Percentiles rank a stretch among this genome's conserved stretches.
phyloP scores from a whole-genome alignment of 2,797 vertebrate genomes.

The Melopsittacus undulatus region DNA sequence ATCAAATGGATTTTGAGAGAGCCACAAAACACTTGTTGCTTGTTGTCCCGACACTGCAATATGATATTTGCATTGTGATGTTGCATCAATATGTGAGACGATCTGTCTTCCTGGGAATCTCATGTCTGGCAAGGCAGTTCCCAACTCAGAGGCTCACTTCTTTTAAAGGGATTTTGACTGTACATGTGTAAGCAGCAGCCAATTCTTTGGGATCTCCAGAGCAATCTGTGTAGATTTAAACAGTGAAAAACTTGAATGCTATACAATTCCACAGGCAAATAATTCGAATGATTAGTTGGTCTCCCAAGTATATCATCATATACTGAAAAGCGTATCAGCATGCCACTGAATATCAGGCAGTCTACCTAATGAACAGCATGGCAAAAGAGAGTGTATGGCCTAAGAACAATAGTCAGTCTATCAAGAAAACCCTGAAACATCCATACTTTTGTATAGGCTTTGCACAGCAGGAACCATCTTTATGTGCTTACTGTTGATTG shows the following conservation, averaged over 20 bases:
- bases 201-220: slow-evolving; percentile 53
- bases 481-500: slow-evolving; percentile 14
- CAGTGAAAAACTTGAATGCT: slow-evolving; percentile 39
- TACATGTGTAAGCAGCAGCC: slow-evolving; percentile 36
- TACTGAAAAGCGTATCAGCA: neutral
- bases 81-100: slow-evolving; percentile 41
- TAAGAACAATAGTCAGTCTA: neutral
- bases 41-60: slow-evolving; percentile 47
- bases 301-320: neutral
- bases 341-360: neutral
- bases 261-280: neutral
- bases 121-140: neutral
- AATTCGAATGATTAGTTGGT: neutral
- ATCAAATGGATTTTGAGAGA: slow-evolving; percentile 33
- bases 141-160: neutral
- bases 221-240: slow-evolving; percentile 52
- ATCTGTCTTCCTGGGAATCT: slow-evolving; percentile 28
- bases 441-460: neutral
- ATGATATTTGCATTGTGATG: slow-evolving; percentile 50
- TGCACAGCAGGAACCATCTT: slow-evolving; percentile 36
- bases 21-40: slow-evolving; percentile 34
- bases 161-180: slow-evolving; percentile 67
- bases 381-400: neutral
- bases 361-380: neutral
- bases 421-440: neutral